Base-by-base conservation (phyloP, 1,140 invertebrate species). In the Heliconius melpomene region DNA sequence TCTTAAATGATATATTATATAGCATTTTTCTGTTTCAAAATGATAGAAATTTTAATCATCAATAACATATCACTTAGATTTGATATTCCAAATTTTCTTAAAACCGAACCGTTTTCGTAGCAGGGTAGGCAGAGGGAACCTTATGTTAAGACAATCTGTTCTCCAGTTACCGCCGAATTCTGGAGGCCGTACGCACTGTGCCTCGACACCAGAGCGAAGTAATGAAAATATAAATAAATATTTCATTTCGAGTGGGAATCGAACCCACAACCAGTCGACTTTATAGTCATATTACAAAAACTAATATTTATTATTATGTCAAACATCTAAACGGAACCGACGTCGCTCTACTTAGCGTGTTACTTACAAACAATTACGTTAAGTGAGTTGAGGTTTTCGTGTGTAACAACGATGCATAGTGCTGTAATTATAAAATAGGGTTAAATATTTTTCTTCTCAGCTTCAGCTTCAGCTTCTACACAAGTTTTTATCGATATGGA, bases 331-430 rank as follows among this genome's bases (percentile, higher is more conserved):
- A 26, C 11, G 1, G 60, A 66, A 66, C 23, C 79, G 79, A 87
- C 84, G 78, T 83, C 77, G 83, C 75, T 72, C 82, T 84, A 82
- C 80, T 93, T 93, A 91, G 80, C 88, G 86, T 84, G 85, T 92
- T 91, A 90, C 87, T 92, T 85, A 91, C 91, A 86, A 87, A 87
- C 90, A 88, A 93, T 93, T 93, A 88, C 26, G 1, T 66, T 66
- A 66, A 66, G 60, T 66, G 60, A 66, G 11, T 66, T 66, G 60
- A 26, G 60, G 60, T 66, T 66, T 26, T 66, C 60, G 60, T 66
- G 60, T 66, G 23, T 66, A 26, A 66, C 23, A 66, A 66, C 60
- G 9, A 29, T 60, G 54, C 54, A 57, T 57, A 23, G 11, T 29
- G 23, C 60, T 66, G 26, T 66, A 66, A 66, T 66, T 66, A 66